These are phyloP conservation scores for Scotopteryx bipunctaria DNA, from an alignment of 2,888 invertebrate species.

Conservation along the genomic window DNA sequence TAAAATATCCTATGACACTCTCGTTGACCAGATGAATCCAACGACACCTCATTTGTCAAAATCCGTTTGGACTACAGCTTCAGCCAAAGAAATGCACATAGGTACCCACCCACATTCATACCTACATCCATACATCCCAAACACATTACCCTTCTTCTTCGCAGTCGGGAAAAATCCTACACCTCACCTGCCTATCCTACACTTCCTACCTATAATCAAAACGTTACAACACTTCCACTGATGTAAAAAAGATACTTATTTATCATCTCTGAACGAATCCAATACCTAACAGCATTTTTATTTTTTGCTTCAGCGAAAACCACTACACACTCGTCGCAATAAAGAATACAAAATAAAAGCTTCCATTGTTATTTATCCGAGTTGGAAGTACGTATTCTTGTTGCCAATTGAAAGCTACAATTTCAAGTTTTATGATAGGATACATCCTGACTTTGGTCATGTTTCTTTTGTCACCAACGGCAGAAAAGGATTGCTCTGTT, in stretches of 20 bases:
- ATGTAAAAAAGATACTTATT: not conserved
- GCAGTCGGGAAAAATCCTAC: no score
- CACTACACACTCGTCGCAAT: conserved; percentile 20
- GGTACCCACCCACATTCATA: no score
- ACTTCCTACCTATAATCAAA: not conserved
- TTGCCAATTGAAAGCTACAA: conserved; percentile 21
- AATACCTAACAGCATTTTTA: conserved; percentile 9
- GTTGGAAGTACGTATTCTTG: conserved; percentile 39
- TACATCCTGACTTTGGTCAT: not conserved
- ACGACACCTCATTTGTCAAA: no score
- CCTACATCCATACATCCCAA: no score
- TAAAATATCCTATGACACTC: no score
- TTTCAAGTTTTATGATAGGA: not conserved
- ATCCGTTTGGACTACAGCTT: no score
- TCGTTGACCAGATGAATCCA: no score
- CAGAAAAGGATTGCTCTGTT: no score
- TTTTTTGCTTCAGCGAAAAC: conserved; percentile 1
- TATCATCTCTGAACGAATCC: not conserved
- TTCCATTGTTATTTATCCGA: conserved; percentile 33
- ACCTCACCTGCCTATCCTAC: no score
- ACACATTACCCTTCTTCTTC: no score
- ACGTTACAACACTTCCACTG: not conserved
- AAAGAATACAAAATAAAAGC: conserved; percentile 39
- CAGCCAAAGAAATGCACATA: no score
- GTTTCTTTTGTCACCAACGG: no score